Evolutionary conservation across 2,113 vertebrate species (phyloP), one percentile per base, ranked within the genome.

Genomic region (Eolophus roseicapilla): DNA sequence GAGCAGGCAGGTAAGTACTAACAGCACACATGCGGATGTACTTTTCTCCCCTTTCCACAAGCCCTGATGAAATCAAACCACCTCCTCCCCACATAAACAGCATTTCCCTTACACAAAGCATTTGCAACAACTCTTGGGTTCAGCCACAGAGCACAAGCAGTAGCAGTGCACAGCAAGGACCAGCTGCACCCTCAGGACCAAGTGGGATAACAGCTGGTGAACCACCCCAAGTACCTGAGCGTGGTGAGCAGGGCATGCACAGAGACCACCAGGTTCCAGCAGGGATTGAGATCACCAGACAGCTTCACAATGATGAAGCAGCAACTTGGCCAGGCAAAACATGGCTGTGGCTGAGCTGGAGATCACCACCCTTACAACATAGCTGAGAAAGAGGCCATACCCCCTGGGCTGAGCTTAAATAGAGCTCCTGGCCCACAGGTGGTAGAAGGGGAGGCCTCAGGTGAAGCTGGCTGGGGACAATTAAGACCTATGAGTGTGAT

Each of bases 331-430:
- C 6, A 2, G 4, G 14, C 37, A 44, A 7, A 3, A 7, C 6
- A 60, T 0, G 0, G 12, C 68, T 29, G 8, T 3, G 1, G 19
- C 39, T 16, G 5, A 75, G 3, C 43, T 17, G 1, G 4, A 80
- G 21, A 8, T 47, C 1, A 6, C 10, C 17, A 47, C 3, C 19
- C 9, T 28, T 7, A 28, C 23, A 75, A 4, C 4, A 12, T 1
- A 20, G 2, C 44, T 13, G 3, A 17, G 1, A 1, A 47, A 27
- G 0, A 1, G 0, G 0, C 1, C 24, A 23, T 16, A 0, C 0
- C 1, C 6, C 4, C 49, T 11, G 10, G 28, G 28, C 28, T 71
- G 57, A 87, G 46, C 62, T 62, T 68, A 80, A 76, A 65, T 25
- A 80, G 55, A 50, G 63, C 15, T 90, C 49, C 55, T 11, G 20